phyloP scores from a whole-genome alignment of 2,888 invertebrate species.

The Pseudococcus jackbeardsleyi region DNA sequence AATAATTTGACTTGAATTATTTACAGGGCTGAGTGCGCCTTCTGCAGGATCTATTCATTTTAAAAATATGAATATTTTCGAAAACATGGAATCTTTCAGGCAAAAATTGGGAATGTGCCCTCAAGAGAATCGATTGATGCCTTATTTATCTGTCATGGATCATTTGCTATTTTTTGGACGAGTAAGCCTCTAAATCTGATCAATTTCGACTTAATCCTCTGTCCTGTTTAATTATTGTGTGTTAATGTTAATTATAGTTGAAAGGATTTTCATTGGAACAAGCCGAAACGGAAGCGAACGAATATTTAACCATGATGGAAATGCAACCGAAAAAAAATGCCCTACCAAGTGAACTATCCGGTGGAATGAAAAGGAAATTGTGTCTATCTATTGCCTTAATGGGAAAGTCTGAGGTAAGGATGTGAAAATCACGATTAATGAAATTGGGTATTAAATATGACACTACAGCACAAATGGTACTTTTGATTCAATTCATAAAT shows the following conservation, averaged over 20 bases:
- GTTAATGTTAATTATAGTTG: slow-evolving; percentile 73
- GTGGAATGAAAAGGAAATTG: slow-evolving; percentile 93
- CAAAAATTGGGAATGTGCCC: slow-evolving; percentile 89
- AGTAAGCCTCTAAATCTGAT: background rate
- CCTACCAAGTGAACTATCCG: slow-evolving; percentile 80
- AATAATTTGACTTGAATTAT: slow-evolving; percentile 66
- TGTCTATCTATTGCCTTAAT: slow-evolving; percentile 89
- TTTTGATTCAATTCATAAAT: background rate
- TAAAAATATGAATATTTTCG: slow-evolving; percentile 79
- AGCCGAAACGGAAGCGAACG: slow-evolving; percentile 73
- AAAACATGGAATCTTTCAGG: slow-evolving; percentile 78
- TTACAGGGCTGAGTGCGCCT: slow-evolving; percentile 63
- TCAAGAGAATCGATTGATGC: slow-evolving; percentile 88
- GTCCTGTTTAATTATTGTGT: too few species aligned
- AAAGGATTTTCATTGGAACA: slow-evolving; percentile 74
- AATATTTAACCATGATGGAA: slow-evolving; percentile 76
- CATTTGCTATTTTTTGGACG: slow-evolving; percentile 72
- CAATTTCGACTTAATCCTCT: slow-evolving; percentile 70
- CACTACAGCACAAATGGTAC: too few species aligned
- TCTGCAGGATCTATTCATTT: slow-evolving; percentile 72
- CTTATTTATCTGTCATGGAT: slow-evolving; percentile 85
- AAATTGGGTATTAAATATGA: too few species aligned
- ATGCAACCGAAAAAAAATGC: slow-evolving; percentile 76
- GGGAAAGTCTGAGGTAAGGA: slow-evolving; percentile 80
- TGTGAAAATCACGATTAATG: background rate